A percentile compares a stretch with the other conserved stretches of the same genome.
Conservation (phyloP, 2,797 vertebrate genomes). For the Eidolon dupreanum region DNA sequence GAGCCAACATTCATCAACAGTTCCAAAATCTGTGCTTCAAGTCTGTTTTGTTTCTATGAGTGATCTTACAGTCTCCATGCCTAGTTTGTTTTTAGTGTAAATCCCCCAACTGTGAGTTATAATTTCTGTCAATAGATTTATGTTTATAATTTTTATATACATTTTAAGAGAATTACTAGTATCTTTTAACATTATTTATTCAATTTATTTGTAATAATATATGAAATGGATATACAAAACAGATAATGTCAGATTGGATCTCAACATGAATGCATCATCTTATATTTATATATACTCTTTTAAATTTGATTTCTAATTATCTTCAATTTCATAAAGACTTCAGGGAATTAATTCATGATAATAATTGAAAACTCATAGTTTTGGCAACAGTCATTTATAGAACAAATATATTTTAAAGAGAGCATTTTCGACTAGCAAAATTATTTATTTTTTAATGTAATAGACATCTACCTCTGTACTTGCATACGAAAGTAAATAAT, state of each 20-base stretch:
- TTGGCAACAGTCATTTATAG: background rate
- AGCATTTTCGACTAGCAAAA: background rate
- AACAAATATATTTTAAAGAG: background rate
- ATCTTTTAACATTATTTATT: background rate
- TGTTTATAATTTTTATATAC: background rate
- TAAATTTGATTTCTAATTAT: background rate
- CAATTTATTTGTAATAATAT: background rate
- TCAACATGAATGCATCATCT: background rate
- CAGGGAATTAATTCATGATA: background rate
- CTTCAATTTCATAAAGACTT: background rate
- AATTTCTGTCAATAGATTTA: background rate
- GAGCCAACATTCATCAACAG: background rate
- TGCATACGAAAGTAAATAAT: background rate
- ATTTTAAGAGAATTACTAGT: background rate
- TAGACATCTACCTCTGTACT: background rate
- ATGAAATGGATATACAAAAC: background rate
- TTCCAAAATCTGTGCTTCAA: background rate
- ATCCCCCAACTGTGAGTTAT: background rate
- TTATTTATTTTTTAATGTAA: background rate
- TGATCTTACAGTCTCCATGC: background rate
- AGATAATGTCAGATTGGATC: background rate
- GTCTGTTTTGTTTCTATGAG: background rate
- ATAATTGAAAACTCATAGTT: background rate
- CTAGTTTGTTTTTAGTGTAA: background rate
- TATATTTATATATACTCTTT: background rate